phyloP scores from a whole-genome alignment of 2,797 vertebrate genomes.

The Poecilia velifera region DNA sequence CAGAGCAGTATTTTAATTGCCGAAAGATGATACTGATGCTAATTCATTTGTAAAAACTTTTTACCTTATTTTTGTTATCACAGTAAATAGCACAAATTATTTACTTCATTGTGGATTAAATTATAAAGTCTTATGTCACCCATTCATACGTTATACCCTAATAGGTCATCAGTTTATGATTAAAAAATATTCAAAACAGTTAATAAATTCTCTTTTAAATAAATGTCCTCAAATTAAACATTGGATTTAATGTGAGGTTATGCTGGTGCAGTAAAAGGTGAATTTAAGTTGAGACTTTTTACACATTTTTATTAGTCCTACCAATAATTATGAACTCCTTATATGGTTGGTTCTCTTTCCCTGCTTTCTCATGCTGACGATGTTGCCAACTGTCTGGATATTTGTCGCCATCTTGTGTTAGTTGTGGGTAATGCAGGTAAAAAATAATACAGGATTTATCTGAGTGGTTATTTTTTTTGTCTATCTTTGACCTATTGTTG shows the following conservation, averaged over 20 bases:
- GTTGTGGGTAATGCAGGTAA: constrained; percentile 14
- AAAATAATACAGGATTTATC: neutral
- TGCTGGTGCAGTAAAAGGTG: neutral
- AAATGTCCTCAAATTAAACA: neutral
- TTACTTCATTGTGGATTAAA: no score
- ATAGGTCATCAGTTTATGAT: neutral
- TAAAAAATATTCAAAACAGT: neutral
- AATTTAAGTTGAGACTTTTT: neutral
- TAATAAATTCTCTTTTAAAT: neutral
- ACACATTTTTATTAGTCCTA: neutral
- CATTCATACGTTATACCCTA: no score
- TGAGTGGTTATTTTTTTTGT: neutral
- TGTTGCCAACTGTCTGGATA: neutral
- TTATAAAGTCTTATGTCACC: no score
- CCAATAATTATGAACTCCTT: neutral
- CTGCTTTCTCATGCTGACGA: neutral
- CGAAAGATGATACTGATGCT: neutral
- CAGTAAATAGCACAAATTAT: neutral
- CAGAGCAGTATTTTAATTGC: neutral
- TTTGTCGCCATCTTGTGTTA: constrained; percentile 66
- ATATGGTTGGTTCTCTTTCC: neutral
- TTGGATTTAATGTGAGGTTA: neutral
- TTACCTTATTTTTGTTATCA: neutral
- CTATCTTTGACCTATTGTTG: constrained; percentile 20
- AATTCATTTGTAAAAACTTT: neutral